phyloP scores from a whole-genome alignment of 2,113 vertebrate species.

The Scomber japonicus region DNA sequence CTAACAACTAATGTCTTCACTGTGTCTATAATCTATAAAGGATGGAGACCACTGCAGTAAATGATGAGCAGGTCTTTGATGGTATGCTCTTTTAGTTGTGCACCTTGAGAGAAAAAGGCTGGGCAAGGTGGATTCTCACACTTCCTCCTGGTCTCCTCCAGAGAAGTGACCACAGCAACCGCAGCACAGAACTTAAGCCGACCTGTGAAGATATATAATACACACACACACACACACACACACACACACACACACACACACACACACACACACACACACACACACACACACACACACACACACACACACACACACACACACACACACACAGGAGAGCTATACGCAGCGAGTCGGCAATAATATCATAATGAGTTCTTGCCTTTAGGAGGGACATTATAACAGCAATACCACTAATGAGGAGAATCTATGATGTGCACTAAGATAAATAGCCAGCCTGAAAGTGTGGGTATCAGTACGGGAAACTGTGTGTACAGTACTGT shows the following conservation, averaged over 20 bases:
- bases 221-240: conserved; percentile 17
- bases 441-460: conserved; percentile 34
- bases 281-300: conserved; percentile 8
- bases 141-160: conserved; percentile 68
- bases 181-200: conserved; percentile 58
- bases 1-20: background rate
- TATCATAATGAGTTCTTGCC: conserved; percentile 45
- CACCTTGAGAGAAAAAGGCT: conserved; percentile 94
- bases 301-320: conserved; percentile 15
- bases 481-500: conserved; percentile 28
- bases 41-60: background rate
- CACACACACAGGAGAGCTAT: background rate
- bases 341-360: conserved; percentile 20
- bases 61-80: background rate
- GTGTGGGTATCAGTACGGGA: conserved; percentile 1
- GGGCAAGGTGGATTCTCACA: conserved; percentile 88
- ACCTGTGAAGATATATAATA: conserved; percentile 61
- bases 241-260: too few species aligned
- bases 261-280: too few species aligned
- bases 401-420: conserved; percentile 57
- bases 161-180: conserved; percentile 61
- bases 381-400: conserved; percentile 43
- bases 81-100: background rate
- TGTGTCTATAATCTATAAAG: background rate
- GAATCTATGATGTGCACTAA: conserved; percentile 34